Conservation (phyloP, 1,140 invertebrate genomes). For the Drosophila sulfurigaster region DNA sequence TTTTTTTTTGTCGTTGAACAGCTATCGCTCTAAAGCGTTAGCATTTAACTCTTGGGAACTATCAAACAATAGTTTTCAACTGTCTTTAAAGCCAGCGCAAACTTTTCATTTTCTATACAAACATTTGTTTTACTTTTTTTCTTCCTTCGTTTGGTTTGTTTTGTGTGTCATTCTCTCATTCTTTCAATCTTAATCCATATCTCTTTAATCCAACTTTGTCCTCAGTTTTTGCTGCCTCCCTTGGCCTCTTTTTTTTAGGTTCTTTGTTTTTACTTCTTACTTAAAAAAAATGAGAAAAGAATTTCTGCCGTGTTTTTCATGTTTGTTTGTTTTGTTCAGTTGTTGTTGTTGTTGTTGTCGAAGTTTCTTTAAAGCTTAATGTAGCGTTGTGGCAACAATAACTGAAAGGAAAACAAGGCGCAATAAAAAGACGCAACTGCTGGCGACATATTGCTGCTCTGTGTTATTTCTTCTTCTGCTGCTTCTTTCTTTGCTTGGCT, state of each 20-base stretch:
- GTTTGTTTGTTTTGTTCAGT: slow-evolving; percentile 34
- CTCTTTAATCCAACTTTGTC: slow-evolving; percentile 42
- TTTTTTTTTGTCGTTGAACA: neutral
- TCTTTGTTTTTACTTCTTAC: slow-evolving; percentile 59
- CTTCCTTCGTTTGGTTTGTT: no score
- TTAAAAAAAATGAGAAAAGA: slow-evolving; percentile 37
- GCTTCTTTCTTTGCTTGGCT: neutral
- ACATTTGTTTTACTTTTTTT: slow-evolving; percentile 1
- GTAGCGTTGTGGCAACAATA: slow-evolving; percentile 78
- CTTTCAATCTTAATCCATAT: slow-evolving; percentile 22
- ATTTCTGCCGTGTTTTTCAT: slow-evolving; percentile 46
- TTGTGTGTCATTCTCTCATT: slow-evolving; percentile 9
- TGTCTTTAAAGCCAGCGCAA: slow-evolving; percentile 3
- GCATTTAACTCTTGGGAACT: neutral
- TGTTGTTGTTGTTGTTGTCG: slow-evolving; percentile 6
- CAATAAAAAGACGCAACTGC: slow-evolving; percentile 70
- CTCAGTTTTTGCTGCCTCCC: slow-evolving; percentile 25
- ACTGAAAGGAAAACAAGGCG: slow-evolving; percentile 62
- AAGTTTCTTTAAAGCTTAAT: slow-evolving; percentile 78
- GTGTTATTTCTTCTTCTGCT: slow-evolving; percentile 11
- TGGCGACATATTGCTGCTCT: slow-evolving; percentile 74
- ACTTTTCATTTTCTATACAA: slow-evolving; percentile 5
- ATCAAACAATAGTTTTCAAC: slow-evolving; percentile 9
- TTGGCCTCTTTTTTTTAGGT: neutral
- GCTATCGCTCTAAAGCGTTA: neutral